Base-by-base conservation (phyloP, 92 coral and sea anemone species). In the Heteractis magnifica region DNA sequence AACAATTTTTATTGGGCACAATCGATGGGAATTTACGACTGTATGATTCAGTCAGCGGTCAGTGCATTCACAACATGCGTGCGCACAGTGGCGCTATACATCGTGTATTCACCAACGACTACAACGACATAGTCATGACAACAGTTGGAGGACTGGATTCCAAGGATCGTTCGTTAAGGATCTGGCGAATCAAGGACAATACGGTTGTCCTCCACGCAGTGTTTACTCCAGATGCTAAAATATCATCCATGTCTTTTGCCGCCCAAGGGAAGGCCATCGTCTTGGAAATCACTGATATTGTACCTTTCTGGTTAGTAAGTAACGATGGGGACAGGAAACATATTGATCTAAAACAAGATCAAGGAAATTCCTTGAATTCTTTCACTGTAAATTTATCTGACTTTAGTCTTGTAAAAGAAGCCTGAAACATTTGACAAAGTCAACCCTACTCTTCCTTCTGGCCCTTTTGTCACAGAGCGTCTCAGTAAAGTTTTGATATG, bases 61-160 rank as follows among this genome's bases (percentile, higher is more conserved):
- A 60, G 15, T 77, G 82, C 50, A 56, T 86, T 4, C 82, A 83
- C 71, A 72, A 77, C 5, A 71, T 89, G 41, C 86, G 81, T 51
- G 95, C 95, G 58, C 95, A 92, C 53, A 72, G 74, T 6, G 95
- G 95, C 7, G 86, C 92, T 16, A 56, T 92, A 23, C 95, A 92
- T 59, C 88, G 87, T 44, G 84, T 92, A 50, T 89, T 82, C 80
- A 83, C 90, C 53, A 89, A 88, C 41, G 80, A 73, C 26, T 81
- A 86, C 71, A 90, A 83, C 18, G 56, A 75, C 13, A 77, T 89
- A 77, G 92, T 87, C 71, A 89, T 92, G 95, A 92, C 95, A 81
- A 89, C 95, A n/a, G 92, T 90, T 21, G 95, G 95, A 3, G 92
- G 92, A 20, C 79, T 92, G 71, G 95, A 92, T 87, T 92, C 95